Evolutionary conservation across 1,140 invertebrate genomes (phyloP), one percentile per base, ranked within the genome.

Genomic region (Trichonephila inaurata): DNA sequence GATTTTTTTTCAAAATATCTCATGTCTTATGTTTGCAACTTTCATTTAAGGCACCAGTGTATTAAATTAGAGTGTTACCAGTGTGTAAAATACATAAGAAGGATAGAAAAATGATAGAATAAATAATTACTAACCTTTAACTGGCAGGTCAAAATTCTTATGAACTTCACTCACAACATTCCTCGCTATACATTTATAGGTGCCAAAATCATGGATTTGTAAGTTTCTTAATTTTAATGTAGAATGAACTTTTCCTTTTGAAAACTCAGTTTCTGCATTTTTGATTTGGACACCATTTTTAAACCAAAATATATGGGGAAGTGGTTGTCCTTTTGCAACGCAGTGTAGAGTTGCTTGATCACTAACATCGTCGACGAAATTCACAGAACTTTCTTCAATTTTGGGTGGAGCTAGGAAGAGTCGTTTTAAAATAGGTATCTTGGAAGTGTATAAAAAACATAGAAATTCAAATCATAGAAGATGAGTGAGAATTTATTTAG

Each of bases 101-200:
- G 1, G 51, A 10, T 51, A 10, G 10, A 51, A 51, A 5, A 51
- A 40, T 1, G 7, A 10, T 51, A 81, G 10, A 81, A 44, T 33
- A 21, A 12, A 81, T 12, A 44, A 81, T 16, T 18, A 89, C 28
- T 33, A 81, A 93, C 92, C 92, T 58, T 91, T 94, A 6, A 95
- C 92, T 58, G 72, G 82, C 21, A 94, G 69, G 2, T 91, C 33
- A n/a, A 82, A 91, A 85, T 94, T 85, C 58, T 61, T 85, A 88
- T 94, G 85, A 77, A 95, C 93, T 19, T 94, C 89, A 0, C 94
- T 94, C 14, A 94, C 86, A 18, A 94, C 85, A 64, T 95, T 95
- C 16, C 93, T 66, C 18, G 95, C 95, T 21, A 94, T 91, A 85
- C 95, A 95, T 83, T 94, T 83, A 64, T 95, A 95, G 0, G 83